These are phyloP conservation scores for Coelinius sp. DNA, from an alignment of 2,888 invertebrate species.

Conservation along the genomic window DNA sequence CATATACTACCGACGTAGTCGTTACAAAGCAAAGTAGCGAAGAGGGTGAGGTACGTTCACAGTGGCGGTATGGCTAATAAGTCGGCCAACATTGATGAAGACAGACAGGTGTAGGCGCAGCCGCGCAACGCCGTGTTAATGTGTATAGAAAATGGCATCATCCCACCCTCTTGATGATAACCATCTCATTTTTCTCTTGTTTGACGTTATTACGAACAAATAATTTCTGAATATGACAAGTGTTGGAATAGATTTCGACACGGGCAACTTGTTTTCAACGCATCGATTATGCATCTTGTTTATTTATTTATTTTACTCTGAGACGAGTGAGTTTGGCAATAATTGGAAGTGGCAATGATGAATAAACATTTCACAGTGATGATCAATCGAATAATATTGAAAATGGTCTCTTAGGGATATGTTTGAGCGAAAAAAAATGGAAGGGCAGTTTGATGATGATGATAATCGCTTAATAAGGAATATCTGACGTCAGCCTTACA, in stretches of 20 bases:
- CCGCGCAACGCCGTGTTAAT: slow-evolving; percentile 28
- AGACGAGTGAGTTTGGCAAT: not conserved
- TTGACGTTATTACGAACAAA: not conserved
- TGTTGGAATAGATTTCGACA: not conserved
- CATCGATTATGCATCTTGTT: not conserved
- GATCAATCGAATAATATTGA: not conserved
- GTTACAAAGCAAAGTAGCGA: slow-evolving; percentile 28
- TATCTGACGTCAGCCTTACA: not conserved
- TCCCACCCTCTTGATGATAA: not conserved
- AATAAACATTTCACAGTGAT: not conserved
- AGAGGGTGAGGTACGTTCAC: slow-evolving; percentile 33
- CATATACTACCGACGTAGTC: slow-evolving; percentile 18
- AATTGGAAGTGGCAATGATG: not conserved
- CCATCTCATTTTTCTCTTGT: not conserved
- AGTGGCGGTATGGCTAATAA: slow-evolving; percentile 43
- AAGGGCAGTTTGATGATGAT: not conserved
- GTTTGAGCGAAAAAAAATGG: not conserved
- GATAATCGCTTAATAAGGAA: not conserved
- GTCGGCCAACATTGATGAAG: slow-evolving; percentile 53
- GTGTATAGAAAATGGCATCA: slow-evolving; percentile 31
- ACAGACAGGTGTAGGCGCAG: slow-evolving; percentile 52
- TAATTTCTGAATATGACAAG: not conserved
- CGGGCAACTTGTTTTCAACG: not conserved
- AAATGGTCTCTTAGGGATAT: not conserved
- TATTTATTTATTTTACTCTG: not conserved